Base-by-base conservation (phyloP, 2,888 invertebrate genomes). In the Drosophila melanosoma region DNA sequence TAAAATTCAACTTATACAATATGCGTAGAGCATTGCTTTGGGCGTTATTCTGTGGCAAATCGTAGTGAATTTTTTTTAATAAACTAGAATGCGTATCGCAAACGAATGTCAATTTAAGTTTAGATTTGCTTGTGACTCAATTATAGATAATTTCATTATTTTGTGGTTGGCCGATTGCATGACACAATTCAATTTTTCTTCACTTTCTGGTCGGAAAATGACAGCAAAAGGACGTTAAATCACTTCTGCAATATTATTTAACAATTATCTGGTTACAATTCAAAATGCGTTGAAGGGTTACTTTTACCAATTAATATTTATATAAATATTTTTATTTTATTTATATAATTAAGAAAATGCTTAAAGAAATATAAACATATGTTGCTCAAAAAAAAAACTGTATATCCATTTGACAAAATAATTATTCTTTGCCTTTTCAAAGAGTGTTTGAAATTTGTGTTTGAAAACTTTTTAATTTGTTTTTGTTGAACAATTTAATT, bases 401-500 rank as follows among this genome's bases (percentile, higher is more conserved):
- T 20, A 4, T 33, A 5, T 53, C 5, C 5, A 33, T 33, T 33
- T 53, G 17, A 8, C 5, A 5, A 20, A 33, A 36, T 36, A 26
- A 17, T 1, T 38, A 40, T 40, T 3, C 33, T 40, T 36, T 20
- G 20, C 4, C 2, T 23, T 35, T 20, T 33, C 32, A 36, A 63
- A 53, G 63, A 10, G 60, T 64, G 60, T 66, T 23, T 57, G 6
- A 12, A 40, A 15, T 38, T 49, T 36, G 54, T 8, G 29, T 29
- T 40, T 23, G 12, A 0, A 15, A 33, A n/a, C 20, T 20, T 29
- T 56, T 29, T 53, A 40, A 40, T 17, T 36, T n/a, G 54, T 68
- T 61, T 61, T 65, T 58, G 61, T 76, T 83, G 74, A 83, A 64
- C 67, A 60, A 38, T 65, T 62, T 83, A 80, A 81, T 81, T 71